Evolutionary conservation across 2,797 vertebrate species (phyloP).

Genomic region (Ispidina lecontei): DNA sequence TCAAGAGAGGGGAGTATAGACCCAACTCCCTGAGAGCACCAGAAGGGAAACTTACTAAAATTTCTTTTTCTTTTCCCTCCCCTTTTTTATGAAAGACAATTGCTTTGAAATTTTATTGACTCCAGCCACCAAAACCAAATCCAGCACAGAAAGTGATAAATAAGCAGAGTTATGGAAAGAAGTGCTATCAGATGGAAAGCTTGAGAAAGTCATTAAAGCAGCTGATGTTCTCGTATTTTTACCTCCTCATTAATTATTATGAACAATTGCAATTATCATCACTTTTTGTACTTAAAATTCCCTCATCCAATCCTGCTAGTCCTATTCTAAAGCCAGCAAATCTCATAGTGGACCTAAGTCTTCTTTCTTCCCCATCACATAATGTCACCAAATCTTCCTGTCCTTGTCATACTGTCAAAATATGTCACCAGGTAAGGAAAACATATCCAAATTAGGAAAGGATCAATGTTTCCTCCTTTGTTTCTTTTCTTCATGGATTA

Average conservation of each 20-base stretch:
- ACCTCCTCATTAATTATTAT: background rate
- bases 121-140: background rate
- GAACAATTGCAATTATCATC: background rate
- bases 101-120: background rate
- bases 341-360: rapidly evolving
- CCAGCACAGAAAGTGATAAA: background rate
- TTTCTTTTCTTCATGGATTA: background rate
- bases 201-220: background rate
- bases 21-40: background rate
- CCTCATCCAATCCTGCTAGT: background rate
- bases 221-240: background rate
- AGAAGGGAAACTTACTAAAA: background rate
- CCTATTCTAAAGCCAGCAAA: background rate
- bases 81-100: background rate
- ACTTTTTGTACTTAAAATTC: background rate
- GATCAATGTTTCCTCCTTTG: background rate
- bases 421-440: background rate
- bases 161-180: background rate
- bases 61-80: background rate
- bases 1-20: background rate
- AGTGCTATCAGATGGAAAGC: background rate
- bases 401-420: background rate
- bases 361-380: background rate
- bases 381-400: background rate
- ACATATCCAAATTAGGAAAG: background rate